A percentile compares a stretch with the other conserved stretches of the same genome.
Evolutionary conservation across 2,797 vertebrate species (phyloP).

Genomic region (Macropus fuliginosus): DNA sequence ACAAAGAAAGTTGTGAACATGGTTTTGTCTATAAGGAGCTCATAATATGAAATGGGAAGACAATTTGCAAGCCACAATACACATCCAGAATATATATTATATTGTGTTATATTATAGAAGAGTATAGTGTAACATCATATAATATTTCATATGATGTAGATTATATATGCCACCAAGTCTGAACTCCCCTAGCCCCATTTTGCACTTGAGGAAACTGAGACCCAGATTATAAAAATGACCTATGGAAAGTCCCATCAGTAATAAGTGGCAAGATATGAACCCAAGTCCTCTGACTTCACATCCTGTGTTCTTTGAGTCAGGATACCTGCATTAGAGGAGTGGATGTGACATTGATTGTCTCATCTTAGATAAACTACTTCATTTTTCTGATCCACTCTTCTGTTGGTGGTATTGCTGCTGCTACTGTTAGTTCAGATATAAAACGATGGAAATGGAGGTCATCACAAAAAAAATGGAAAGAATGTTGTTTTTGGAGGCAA

Average conservation of each 20-base stretch:
- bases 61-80: not conserved
- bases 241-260: not conserved
- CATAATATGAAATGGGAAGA: not conserved
- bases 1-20: not conserved
- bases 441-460: not conserved
- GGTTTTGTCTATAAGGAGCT: too few species aligned
- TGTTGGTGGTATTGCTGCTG: not conserved
- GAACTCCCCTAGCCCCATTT: too few species aligned
- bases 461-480: not conserved
- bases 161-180: too few species aligned
- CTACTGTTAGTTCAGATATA: not conserved
- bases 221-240: not conserved
- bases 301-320: not conserved
- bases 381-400: not conserved
- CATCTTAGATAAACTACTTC: not conserved
- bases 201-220: too few species aligned
- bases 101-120: not conserved
- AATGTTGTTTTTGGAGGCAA: not conserved
- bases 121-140: not conserved
- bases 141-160: not conserved
- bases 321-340: not conserved
- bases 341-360: not conserved
- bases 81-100: not conserved
- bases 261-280: not conserved
- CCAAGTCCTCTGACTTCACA: too few species aligned